Conservation (phyloP, 2,113 vertebrate species). For the Rhinogobius similis region DNA sequence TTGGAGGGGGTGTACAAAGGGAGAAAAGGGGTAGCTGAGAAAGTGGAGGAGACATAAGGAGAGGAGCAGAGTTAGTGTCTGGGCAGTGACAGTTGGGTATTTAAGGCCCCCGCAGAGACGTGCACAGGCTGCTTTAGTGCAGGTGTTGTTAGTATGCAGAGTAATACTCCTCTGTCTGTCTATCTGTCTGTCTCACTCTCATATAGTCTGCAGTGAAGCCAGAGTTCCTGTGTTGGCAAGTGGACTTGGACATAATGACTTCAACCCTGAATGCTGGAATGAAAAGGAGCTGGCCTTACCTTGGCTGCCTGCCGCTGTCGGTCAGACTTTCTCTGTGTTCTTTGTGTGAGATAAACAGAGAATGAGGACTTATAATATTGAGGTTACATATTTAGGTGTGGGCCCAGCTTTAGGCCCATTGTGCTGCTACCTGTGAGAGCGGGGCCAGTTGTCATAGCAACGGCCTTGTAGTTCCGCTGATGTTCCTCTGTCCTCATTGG, state of each 20-base stretch:
- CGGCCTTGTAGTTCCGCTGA: slow-evolving; percentile 77
- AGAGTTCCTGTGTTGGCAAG: slow-evolving; percentile 58
- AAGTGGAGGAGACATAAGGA: slow-evolving; percentile 38
- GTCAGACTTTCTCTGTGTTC: slow-evolving; percentile 59
- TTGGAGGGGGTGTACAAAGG: slow-evolving; percentile 12
- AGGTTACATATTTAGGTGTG: slow-evolving; percentile 20
- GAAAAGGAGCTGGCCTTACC: slow-evolving; percentile 67
- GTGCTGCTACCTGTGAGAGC: slow-evolving; percentile 77
- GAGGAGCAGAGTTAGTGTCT: slow-evolving; percentile 60
- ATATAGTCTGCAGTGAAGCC: slow-evolving; percentile 46
- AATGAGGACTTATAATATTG: slow-evolving; percentile 62
- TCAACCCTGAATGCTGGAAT: slow-evolving; percentile 60
- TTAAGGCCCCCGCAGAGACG: slow-evolving; percentile 68
- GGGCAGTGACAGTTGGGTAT: slow-evolving; percentile 73
- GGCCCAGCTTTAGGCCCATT: slow-evolving; percentile 68
- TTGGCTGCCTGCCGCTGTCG: slow-evolving; percentile 62
- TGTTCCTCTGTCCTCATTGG: slow-evolving; percentile 78
- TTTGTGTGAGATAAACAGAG: slow-evolving; percentile 38
- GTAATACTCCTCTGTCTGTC: slow-evolving; percentile 57
- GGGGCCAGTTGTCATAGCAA: slow-evolving; percentile 77
- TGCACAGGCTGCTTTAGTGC: slow-evolving; percentile 64
- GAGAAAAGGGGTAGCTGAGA: slow-evolving; percentile 45
- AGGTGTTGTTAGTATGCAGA: slow-evolving; percentile 73
- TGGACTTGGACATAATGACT: slow-evolving; percentile 66
- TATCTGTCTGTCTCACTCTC: slow-evolving; percentile 36